Evolutionary conservation across 2,888 invertebrate genomes (phyloP).

Genomic region (Punctoribates punctum): DNA sequence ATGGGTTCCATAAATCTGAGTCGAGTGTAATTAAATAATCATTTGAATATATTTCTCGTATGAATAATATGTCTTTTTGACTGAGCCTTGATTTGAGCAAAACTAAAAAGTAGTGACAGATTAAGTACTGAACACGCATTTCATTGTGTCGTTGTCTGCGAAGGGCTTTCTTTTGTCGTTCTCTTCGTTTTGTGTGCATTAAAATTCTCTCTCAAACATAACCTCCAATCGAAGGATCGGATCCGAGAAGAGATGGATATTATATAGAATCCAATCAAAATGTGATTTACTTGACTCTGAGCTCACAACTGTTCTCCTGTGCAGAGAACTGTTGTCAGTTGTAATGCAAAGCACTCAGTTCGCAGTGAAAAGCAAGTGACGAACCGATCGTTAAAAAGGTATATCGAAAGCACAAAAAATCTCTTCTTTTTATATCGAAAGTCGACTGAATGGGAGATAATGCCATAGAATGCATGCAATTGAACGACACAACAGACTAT

Average conservation of each 20-base stretch:
- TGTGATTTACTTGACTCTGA: slow-evolving; percentile 14
- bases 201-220: slow-evolving; percentile 15
- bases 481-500: slow-evolving; percentile 16
- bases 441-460: background rate
- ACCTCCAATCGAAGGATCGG: background rate
- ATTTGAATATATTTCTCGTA: slow-evolving; percentile 1
- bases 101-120: slow-evolving; percentile 7
- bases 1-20: background rate
- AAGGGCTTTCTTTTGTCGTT: background rate
- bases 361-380: slow-evolving; percentile 1
- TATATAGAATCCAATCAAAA: slow-evolving; percentile 30
- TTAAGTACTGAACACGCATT: background rate
- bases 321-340: background rate
- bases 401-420: background rate
- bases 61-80: background rate
- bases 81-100: background rate
- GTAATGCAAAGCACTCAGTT: slow-evolving; percentile 12
- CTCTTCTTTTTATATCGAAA: background rate
- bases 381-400: slow-evolving; percentile 29
- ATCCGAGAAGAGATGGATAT: slow-evolving; percentile 3
- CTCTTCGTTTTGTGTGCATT: background rate
- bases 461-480: slow-evolving; percentile 15
- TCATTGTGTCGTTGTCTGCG: background rate
- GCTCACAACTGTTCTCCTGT: background rate
- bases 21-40: slow-evolving; percentile 14